phyloP scores from a whole-genome alignment of 2,113 vertebrate species.

The Todiramphus saurophagus region DNA sequence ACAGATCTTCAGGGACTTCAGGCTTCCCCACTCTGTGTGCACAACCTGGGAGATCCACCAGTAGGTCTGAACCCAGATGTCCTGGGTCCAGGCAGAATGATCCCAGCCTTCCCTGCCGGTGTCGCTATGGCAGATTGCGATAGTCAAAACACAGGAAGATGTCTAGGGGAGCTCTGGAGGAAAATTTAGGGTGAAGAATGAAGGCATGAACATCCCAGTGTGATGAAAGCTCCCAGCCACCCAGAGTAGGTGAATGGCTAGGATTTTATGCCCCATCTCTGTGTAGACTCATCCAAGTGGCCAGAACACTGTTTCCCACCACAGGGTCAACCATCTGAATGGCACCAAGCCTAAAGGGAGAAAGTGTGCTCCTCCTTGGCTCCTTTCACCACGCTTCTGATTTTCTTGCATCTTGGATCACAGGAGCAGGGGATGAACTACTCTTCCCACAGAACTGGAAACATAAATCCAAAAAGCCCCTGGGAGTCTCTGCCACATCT shows the following conservation, averaged over 20 bases:
- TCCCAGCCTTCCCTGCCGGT: neutral
- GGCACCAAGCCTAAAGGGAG: neutral
- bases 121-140: neutral
- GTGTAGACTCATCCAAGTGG: neutral
- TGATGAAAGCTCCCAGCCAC: neutral
- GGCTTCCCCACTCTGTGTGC: neutral
- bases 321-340: neutral
- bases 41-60: neutral
- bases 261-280: neutral
- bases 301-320: neutral
- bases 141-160: neutral
- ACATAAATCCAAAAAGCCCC: neutral
- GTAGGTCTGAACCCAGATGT: accelerated
- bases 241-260: neutral
- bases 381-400: neutral
- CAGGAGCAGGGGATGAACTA: neutral
- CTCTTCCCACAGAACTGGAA: neutral
- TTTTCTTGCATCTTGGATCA: neutral
- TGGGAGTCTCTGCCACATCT: neutral
- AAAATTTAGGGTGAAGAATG: neutral
- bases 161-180: neutral
- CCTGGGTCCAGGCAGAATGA: neutral
- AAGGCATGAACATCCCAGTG: neutral
- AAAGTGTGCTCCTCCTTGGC: neutral
- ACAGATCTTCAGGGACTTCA: neutral